Evolutionary conservation across 1,140 invertebrate species (phyloP).

Genomic region (Temnothorax longispinosus): DNA sequence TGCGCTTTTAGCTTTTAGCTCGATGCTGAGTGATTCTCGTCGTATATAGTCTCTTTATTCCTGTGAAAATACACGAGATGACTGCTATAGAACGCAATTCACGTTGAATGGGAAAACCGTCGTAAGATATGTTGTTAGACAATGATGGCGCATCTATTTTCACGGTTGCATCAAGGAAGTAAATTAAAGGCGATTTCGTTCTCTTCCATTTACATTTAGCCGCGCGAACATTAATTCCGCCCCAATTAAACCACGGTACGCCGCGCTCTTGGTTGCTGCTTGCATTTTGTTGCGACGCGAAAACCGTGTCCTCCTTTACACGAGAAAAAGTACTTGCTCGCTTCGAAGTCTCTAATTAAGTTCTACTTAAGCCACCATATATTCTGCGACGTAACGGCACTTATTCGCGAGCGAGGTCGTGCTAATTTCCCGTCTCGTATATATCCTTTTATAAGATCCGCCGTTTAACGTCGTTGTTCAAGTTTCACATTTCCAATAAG

Average conservation of each 20-base stretch:
- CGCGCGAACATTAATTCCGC: constrained; percentile 70
- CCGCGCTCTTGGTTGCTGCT: constrained; percentile 54
- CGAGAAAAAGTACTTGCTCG: constrained; percentile 56
- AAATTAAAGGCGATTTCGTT: constrained; percentile 65
- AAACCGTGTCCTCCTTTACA: constrained; percentile 62
- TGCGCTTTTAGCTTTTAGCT: constrained; percentile 20
- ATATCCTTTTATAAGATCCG: constrained; percentile 40
- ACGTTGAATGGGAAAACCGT: constrained; percentile 1
- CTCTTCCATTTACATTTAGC: constrained; percentile 66
- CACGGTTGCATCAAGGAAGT: constrained; percentile 20
- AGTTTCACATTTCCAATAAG: constrained; percentile 28
- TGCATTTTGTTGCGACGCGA: constrained; percentile 68
- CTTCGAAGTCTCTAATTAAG: constrained; percentile 70
- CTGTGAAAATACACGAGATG: neutral
- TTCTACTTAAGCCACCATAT: constrained; percentile 61
- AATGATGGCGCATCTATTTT: constrained; percentile 28
- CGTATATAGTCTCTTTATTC: neutral
- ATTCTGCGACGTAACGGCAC: constrained; percentile 16
- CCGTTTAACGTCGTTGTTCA: constrained; percentile 30
- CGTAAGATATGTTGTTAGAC: constrained; percentile 41
- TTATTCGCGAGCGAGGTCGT: constrained; percentile 41
- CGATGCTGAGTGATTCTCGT: neutral
- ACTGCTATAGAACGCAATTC: neutral
- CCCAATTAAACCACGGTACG: constrained; percentile 72
- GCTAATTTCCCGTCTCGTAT: constrained; percentile 48